A percentile compares a stretch with the other conserved stretches of the same genome.
Conservation (phyloP, 2,797 vertebrate species). For the Pangasius djambal region DNA sequence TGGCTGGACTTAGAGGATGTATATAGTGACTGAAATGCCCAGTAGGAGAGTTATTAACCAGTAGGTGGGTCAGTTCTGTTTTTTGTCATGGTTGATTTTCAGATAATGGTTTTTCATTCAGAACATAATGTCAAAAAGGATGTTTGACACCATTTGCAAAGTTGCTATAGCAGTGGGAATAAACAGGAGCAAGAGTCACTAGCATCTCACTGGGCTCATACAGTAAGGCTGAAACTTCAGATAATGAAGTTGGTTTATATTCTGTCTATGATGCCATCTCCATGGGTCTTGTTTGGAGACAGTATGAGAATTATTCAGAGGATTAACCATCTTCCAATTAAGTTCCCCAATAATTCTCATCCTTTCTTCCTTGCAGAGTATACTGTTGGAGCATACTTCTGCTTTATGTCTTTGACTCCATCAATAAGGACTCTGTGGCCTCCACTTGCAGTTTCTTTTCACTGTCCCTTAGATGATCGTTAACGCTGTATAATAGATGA, state of each 20-base stretch:
- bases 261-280: background rate
- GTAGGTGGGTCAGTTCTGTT: background rate
- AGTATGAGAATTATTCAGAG: background rate
- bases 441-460: background rate
- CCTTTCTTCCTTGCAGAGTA: background rate
- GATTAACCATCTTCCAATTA: background rate
- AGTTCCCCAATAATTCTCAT: conserved; percentile 7
- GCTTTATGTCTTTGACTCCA: background rate
- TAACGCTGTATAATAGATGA: background rate
- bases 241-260: background rate
- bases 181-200: background rate
- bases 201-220: background rate
- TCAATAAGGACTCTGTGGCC: background rate
- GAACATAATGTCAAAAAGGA: background rate
- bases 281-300: background rate
- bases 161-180: background rate
- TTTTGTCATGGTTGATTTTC: background rate
- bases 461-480: background rate
- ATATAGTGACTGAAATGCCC: background rate
- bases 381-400: background rate
- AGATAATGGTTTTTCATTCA: background rate
- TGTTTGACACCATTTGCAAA: background rate
- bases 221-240: background rate
- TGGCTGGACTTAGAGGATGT: background rate
- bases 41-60: background rate